phyloP scores from a whole-genome alignment of 2,797 vertebrate genomes.

The Anabas testudineus region DNA sequence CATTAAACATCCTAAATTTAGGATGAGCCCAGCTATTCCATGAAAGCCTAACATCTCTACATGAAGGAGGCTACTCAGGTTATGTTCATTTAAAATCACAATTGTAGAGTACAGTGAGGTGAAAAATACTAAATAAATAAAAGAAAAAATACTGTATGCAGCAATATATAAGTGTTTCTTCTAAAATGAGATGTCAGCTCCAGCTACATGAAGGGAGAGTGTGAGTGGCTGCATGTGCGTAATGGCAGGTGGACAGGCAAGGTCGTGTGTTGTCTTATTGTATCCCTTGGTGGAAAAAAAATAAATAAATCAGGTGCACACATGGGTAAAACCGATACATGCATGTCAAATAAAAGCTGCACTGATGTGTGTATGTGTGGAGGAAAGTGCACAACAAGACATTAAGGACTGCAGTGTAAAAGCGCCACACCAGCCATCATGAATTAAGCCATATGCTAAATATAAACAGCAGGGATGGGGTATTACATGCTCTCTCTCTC shows the following conservation, averaged over 20 bases:
- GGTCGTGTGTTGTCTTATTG: neutral
- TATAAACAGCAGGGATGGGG: slow-evolving; percentile 11
- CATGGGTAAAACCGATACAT: neutral
- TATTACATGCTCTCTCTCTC: neutral
- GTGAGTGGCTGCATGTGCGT: neutral
- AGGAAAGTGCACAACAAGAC: slow-evolving; percentile 29
- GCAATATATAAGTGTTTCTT: too few relatives aligned
- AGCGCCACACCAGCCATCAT: slow-evolving; percentile 41
- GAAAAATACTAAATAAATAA: neutral
- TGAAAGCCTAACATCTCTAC: slow-evolving; percentile 1
- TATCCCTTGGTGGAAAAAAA: neutral
- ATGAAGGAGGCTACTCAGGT: neutral
- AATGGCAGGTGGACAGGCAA: slow-evolving; percentile 29
- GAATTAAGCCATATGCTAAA: slow-evolving; percentile 39
- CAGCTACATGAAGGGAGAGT: neutral
- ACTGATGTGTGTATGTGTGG: neutral
- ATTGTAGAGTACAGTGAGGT: neutral
- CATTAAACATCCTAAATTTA: slow-evolving; percentile 2
- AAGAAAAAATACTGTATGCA: too few relatives aligned
- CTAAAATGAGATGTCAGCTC: neutral
- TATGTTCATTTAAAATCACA: too few relatives aligned
- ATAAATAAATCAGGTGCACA: slow-evolving; percentile 2
- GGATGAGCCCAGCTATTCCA: slow-evolving; percentile 18
- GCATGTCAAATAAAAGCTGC: slow-evolving; percentile 10
- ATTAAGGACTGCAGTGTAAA: slow-evolving; percentile 17